phyloP scores from a whole-genome alignment of 2,888 invertebrate genomes.

The Microchrysa polita region DNA sequence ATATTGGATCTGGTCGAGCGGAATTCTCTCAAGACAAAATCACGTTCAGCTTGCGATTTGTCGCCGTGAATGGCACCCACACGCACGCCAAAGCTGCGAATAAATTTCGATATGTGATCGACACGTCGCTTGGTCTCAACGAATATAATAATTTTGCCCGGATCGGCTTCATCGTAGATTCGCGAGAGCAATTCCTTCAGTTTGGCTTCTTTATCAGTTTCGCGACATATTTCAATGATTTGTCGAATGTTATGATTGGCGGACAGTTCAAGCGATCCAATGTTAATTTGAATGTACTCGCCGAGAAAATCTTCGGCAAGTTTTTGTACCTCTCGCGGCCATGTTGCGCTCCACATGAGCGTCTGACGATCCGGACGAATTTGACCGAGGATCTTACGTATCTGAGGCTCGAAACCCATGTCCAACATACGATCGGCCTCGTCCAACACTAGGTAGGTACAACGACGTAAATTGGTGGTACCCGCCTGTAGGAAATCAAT shows the following conservation, averaged over 20 bases:
- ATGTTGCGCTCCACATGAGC: slow-evolving; percentile 99
- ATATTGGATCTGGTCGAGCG: slow-evolving; percentile 85
- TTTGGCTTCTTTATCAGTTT: slow-evolving; percentile 76
- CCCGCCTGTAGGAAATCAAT: slow-evolving; percentile 85
- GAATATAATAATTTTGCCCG: slow-evolving; percentile 92
- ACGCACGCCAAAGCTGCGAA: slow-evolving; percentile 83
- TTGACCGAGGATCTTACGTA: slow-evolving; percentile 91
- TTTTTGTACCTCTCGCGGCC: slow-evolving; percentile 95
- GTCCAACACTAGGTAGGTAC: slow-evolving; percentile 87
- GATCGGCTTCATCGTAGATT: slow-evolving; percentile 79
- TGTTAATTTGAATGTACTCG: slow-evolving; percentile 89
- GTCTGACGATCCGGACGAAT: slow-evolving; percentile 95
- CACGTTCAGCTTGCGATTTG: slow-evolving; percentile 93
- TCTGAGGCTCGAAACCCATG: slow-evolving; percentile 98
- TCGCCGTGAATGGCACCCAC: slow-evolving; percentile 94
- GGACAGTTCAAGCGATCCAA: slow-evolving; percentile 82
- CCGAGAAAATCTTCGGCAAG: slow-evolving; percentile 92
- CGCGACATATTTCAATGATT: slow-evolving; percentile 81
- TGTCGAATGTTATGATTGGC: slow-evolving; percentile 92
- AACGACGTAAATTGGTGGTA: slow-evolving; percentile 76
- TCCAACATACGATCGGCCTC: slow-evolving; percentile 96
- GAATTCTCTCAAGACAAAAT: slow-evolving; percentile 89
- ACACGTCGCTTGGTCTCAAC: slow-evolving; percentile 96
- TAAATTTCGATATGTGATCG: slow-evolving; percentile 83
- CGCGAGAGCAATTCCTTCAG: slow-evolving; percentile 59